Evolutionary conservation across 2,888 invertebrate species (phyloP), one percentile per base, ranked within the genome.

Genomic region (Bunonema sp.): DNA sequence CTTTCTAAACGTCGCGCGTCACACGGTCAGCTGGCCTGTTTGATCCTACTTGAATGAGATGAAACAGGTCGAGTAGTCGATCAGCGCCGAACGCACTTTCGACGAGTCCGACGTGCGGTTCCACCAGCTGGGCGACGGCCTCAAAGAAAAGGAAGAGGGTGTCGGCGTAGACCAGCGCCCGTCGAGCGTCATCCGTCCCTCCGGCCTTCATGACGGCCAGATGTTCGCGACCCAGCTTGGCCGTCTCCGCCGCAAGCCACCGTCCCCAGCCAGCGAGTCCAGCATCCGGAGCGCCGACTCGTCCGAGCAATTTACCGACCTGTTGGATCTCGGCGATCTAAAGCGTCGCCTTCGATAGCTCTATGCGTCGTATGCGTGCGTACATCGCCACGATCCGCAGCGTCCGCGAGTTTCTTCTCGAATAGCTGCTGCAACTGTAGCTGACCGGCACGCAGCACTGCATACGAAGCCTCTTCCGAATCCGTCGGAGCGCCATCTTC

Each of bases 21-120:
- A n/a, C n/a, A 33, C 20, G 16, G 30, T 15, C 7, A 30, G 16
- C 30, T n/a, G n/a, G n/a, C n/a, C 3, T 7, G 12, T 23, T 12
- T 24, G n/a, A 23, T 19, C 28, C 18, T 30, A 76, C 76, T 66
- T 84, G 84, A 35, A 88, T 70, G 51, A 80, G 78, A 38, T 74
- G 75, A 36, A 84, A 75, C 52, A 84, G 79, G 16, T 77, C 76
- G 31, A 82, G 67, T 45, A 87, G 70, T 52, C 78, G 77, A 2
- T 84, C 84, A 16, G 80, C 79, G 8, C 78, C 85, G 70, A 86
- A 88, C 68, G 81, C 84, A 1, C 82, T 82, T 68, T 87, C 85
- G 23, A 88, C 79, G 22, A 87, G 77, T 1, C 86, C 84, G 60
- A 86, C 84, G 70, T 86, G 83, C 4, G 82, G 78, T 70, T 87